A percentile compares a stretch with the other conserved stretches of the same genome.
Evolutionary conservation across 2,113 vertebrate species (phyloP).

Genomic region (Hemiprocne comata): DNA sequence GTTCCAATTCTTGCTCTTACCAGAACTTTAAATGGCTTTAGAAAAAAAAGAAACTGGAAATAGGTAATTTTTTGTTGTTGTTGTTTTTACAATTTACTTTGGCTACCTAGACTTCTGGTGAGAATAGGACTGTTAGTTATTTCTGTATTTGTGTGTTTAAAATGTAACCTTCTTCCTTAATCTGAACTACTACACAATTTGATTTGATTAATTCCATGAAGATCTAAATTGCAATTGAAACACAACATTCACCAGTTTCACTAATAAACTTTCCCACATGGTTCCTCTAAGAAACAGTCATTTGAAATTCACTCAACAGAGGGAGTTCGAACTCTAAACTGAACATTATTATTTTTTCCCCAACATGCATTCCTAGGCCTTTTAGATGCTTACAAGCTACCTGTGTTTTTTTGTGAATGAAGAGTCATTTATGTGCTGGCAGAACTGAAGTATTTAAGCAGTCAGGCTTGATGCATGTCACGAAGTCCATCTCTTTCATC

Average conservation of each 20-base stretch:
- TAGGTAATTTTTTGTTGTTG: background rate
- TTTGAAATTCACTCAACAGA: background rate
- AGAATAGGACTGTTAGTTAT: background rate
- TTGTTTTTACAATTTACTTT: background rate
- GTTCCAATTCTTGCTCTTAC: background rate
- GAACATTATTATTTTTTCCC: background rate
- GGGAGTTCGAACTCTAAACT: background rate
- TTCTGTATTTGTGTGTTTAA: background rate
- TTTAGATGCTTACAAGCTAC: background rate
- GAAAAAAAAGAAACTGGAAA: background rate
- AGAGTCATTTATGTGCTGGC: background rate
- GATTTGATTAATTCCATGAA: background rate
- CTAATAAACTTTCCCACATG: background rate
- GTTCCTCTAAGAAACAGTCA: background rate
- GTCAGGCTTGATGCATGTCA: background rate
- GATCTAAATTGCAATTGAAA: background rate
- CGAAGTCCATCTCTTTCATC: background rate
- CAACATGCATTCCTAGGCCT: background rate
- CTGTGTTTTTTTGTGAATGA: background rate
- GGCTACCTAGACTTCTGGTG: background rate
- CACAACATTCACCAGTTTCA: background rate
- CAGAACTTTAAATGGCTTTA: background rate
- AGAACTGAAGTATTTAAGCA: background rate
- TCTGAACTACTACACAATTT: background rate
- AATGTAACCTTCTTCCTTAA: background rate